Conservation (phyloP, 2,797 vertebrate species). For the Diceros bicornis region DNA sequence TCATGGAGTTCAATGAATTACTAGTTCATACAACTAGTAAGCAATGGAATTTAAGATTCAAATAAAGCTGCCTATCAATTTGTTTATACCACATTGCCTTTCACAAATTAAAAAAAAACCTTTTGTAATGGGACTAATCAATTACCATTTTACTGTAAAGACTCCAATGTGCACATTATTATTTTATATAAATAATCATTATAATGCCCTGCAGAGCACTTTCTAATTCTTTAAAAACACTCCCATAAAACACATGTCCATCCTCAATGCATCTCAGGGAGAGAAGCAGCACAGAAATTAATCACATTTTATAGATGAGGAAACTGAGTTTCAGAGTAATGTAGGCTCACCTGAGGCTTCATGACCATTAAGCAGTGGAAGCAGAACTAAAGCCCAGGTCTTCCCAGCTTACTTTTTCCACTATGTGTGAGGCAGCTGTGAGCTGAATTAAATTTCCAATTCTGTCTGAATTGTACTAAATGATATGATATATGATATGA, state of each 20-base stretch:
- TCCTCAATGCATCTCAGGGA: not conserved
- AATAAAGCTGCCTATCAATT: not conserved
- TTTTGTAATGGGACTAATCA: not conserved
- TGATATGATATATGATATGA: not conserved
- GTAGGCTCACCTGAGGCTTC: not conserved
- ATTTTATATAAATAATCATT: not conserved
- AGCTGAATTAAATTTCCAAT: not conserved
- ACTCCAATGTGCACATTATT: not conserved
- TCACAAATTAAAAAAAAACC: constrained; percentile 14
- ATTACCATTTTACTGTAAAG: constrained; percentile 19
- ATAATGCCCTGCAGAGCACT: not conserved
- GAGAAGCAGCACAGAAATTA: not conserved
- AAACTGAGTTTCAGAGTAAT: not conserved
- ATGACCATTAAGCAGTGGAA: not conserved
- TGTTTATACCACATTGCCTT: not conserved
- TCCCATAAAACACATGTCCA: not conserved
- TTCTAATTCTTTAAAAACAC: constrained; percentile 6
- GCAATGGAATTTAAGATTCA: not conserved
- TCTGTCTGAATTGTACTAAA: not conserved
- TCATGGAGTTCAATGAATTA: not conserved
- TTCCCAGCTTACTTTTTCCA: not conserved
- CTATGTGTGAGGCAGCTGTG: not conserved
- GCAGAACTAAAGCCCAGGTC: not conserved
- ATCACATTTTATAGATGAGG: not conserved
- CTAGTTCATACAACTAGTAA: not conserved